These are phyloP conservation scores for Rattus rattus DNA, from an alignment of 2,113 vertebrate genomes.

Conservation along the genomic window DNA sequence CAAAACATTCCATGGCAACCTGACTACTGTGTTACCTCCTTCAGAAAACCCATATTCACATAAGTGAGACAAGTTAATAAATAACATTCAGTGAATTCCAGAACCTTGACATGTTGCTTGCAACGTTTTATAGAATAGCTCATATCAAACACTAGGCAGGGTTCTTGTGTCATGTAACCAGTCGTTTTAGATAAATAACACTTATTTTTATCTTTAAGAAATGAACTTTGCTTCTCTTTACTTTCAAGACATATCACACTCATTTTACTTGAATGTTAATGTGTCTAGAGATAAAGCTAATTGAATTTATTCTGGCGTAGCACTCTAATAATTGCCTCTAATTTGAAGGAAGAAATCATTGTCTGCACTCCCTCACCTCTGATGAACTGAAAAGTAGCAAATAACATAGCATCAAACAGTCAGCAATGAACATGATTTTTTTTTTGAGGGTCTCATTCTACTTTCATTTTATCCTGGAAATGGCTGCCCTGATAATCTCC, in stretches of 20 bases:
- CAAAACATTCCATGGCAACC: background rate
- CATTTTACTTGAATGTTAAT: conserved; percentile 57
- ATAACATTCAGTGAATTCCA: background rate
- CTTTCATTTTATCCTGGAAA: background rate
- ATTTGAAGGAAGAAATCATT: conserved; percentile 18
- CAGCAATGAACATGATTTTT: background rate
- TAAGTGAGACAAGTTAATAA: background rate
- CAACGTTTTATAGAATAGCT: background rate
- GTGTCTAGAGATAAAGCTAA: conserved; percentile 53
- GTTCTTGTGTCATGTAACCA: background rate
- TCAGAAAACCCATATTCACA: background rate
- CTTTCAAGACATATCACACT: conserved; percentile 33
- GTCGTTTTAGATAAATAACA: conserved; percentile 27
- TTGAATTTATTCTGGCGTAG: conserved; percentile 56
- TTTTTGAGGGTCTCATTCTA: background rate
- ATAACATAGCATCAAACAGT: background rate
- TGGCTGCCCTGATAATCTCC: background rate
- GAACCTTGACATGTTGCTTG: background rate
- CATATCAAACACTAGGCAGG: background rate
- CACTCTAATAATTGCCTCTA: conserved; percentile 67
- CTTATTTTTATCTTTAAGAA: background rate
- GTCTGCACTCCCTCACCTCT: background rate
- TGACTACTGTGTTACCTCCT: background rate
- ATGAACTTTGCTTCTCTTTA: background rate
- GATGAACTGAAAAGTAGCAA: background rate